Conservation (phyloP, 2,113 vertebrate genomes). For the Cryptotis parvus region DNA sequence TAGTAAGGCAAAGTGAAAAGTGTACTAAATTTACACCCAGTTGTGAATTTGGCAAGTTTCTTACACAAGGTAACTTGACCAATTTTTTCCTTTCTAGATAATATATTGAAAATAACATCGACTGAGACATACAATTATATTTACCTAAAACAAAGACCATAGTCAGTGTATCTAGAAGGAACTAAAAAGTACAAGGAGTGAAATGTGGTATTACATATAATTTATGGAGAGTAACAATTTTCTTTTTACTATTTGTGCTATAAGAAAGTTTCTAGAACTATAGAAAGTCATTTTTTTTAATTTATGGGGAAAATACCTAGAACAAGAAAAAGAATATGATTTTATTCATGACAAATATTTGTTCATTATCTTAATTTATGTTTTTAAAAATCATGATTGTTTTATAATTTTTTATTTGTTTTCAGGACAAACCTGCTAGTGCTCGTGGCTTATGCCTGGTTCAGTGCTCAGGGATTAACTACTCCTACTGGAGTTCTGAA, state of each 20-base stretch:
- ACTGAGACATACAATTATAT: background rate
- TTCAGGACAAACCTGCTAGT: too few relatives aligned
- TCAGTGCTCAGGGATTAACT: too few relatives aligned
- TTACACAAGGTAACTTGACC: background rate
- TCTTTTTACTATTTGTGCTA: background rate
- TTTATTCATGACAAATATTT: slow-evolving; percentile 15
- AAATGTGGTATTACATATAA: background rate
- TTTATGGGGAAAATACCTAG: slow-evolving; percentile 23
- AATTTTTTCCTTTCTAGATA: background rate
- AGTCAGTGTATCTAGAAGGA: slow-evolving; percentile 15
- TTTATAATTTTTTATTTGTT: background rate
- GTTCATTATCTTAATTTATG: slow-evolving; percentile 24
- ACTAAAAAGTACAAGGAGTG: background rate
- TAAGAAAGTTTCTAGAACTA: background rate
- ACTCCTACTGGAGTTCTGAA: too few relatives aligned
- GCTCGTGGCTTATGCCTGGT: too few relatives aligned
- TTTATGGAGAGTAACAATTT: background rate
- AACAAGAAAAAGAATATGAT: slow-evolving; percentile 24
- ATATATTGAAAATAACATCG: background rate
- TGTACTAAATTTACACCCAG: background rate
- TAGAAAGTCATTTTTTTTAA: slow-evolving; percentile 29
- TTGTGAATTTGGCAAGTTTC: slow-evolving; percentile 22
- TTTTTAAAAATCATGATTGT: slow-evolving; percentile 3
- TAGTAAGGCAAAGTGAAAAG: slow-evolving; percentile 2
- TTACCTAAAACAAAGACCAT: slow-evolving; percentile 35